These are phyloP conservation scores for Hyposmocoma kahamanoa DNA, from an alignment of 1,140 invertebrate species.

Conservation along the genomic window DNA sequence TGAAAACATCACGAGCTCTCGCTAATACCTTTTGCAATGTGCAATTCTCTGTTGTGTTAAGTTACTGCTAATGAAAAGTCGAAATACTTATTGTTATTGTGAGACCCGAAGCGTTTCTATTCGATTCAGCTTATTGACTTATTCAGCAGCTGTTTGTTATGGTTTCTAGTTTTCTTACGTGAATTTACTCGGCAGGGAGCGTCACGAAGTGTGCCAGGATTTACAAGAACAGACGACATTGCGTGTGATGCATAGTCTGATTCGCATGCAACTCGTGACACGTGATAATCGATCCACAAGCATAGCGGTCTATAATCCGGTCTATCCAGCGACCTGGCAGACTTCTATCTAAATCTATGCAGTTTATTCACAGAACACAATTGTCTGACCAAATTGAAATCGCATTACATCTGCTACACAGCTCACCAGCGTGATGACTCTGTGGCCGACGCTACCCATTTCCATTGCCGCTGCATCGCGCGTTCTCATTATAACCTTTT, in stretches of 20 bases:
- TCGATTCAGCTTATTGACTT: constrained; percentile 12
- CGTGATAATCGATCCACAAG: constrained; percentile 31
- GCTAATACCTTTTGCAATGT: constrained; percentile 12
- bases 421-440: constrained; percentile 11
- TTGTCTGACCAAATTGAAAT: constrained; percentile 34
- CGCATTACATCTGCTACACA: constrained; percentile 11
- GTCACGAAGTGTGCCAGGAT: background rate
- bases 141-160: no score
- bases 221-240: constrained; percentile 13
- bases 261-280: constrained; percentile 33
- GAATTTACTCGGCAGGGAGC: no score
- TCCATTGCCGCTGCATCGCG: constrained; percentile 31
- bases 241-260: constrained; percentile 26
- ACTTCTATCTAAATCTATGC: constrained; percentile 59
- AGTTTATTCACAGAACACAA: constrained; percentile 32
- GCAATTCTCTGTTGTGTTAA: constrained; percentile 27
- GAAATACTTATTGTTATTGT: constrained; percentile 41
- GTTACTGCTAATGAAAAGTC: constrained; percentile 57
- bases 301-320: constrained; percentile 19
- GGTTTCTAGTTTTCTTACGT: no score
- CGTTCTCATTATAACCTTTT: constrained; percentile 43
- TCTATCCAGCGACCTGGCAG: constrained; percentile 37
- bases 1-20: constrained; percentile 3
- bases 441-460: constrained; percentile 17
- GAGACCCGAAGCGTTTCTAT: constrained; percentile 23